Evolutionary conservation across 2,797 vertebrate genomes (phyloP).

Genomic region (Sandelia bainsii): DNA sequence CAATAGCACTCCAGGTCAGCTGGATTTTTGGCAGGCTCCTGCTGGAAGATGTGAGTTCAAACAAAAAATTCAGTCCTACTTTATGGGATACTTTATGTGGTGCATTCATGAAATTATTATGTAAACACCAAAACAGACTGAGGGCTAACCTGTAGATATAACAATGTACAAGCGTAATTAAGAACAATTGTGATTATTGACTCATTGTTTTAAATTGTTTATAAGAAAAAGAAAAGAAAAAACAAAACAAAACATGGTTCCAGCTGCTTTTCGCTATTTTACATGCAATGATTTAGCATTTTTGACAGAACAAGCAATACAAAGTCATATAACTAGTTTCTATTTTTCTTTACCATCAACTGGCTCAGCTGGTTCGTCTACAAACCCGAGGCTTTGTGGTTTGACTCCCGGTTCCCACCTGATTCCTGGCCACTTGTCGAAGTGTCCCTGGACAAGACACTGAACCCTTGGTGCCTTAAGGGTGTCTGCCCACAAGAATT

Average conservation of each 20-base stretch:
- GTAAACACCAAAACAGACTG: conserved; percentile 21
- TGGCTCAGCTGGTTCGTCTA: too few species aligned
- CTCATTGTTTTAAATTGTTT: not conserved
- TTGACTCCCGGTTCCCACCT: too few species aligned
- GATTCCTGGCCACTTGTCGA: too few species aligned
- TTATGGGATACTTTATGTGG: conserved; percentile 13
- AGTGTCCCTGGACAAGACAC: too few species aligned
- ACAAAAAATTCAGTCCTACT: conserved; percentile 44
- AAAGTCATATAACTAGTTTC: not conserved
- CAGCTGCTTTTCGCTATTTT: not conserved
- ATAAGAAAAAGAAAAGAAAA: not conserved
- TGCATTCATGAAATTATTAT: conserved; percentile 46
- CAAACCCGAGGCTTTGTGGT: too few species aligned
- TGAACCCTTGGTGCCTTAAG: too few species aligned
- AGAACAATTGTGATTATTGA: too few species aligned
- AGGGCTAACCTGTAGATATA: not conserved
- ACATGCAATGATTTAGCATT: not conserved
- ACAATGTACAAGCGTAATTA: not conserved
- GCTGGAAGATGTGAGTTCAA: conserved; percentile 43
- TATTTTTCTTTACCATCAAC: too few species aligned
- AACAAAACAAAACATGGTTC: not conserved
- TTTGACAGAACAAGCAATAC: not conserved
- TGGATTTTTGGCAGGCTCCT: conserved; percentile 50
- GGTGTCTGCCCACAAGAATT: too few species aligned
- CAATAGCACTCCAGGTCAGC: conserved; percentile 64